phyloP scores from a whole-genome alignment of 2,888 invertebrate species.

The Lasioglossum zephyrum region DNA sequence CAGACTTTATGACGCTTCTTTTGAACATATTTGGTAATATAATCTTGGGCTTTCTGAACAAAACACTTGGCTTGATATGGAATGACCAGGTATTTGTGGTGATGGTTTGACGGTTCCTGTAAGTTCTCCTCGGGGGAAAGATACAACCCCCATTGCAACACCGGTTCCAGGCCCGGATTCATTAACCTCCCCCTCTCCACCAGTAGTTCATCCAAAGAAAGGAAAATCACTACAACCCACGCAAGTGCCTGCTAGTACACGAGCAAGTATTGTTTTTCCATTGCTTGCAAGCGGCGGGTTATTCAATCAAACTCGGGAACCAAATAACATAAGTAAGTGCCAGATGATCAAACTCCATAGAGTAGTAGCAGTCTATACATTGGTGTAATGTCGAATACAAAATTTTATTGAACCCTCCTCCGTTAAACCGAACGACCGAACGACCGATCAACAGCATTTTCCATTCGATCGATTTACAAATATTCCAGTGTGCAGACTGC shows the following conservation, averaged over 20 bases:
- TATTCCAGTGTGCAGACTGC: conserved; percentile 44
- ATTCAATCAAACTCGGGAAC: conserved; percentile 84
- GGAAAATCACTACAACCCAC: conserved; percentile 81
- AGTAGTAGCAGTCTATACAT: conserved; percentile 45
- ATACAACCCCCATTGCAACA: conserved; percentile 79
- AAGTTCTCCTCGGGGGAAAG: conserved; percentile 81
- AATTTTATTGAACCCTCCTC: neutral
- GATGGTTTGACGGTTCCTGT: conserved; percentile 83
- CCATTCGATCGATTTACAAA: neutral
- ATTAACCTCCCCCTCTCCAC: conserved; percentile 81
- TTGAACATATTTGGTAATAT: conserved; percentile 32
- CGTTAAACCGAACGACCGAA: neutral
- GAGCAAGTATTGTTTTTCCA: conserved; percentile 92
- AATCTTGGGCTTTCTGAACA: conserved; percentile 54
- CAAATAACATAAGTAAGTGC: conserved; percentile 82
- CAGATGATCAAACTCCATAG: conserved; percentile 25
- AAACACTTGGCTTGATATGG: conserved; percentile 74
- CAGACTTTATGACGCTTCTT: conserved; percentile 36
- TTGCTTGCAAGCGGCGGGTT: conserved; percentile 87
- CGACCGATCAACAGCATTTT: neutral
- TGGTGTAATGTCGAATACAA: conserved; percentile 2
- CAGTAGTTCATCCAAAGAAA: conserved; percentile 78
- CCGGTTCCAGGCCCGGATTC: conserved; percentile 81
- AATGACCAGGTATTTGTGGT: conserved; percentile 81
- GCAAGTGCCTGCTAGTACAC: conserved; percentile 88